A percentile compares a stretch with the other conserved stretches of the same genome.
Evolutionary conservation across 2,797 vertebrate genomes (phyloP).

Genomic region (Oophaga sylvatica): DNA sequence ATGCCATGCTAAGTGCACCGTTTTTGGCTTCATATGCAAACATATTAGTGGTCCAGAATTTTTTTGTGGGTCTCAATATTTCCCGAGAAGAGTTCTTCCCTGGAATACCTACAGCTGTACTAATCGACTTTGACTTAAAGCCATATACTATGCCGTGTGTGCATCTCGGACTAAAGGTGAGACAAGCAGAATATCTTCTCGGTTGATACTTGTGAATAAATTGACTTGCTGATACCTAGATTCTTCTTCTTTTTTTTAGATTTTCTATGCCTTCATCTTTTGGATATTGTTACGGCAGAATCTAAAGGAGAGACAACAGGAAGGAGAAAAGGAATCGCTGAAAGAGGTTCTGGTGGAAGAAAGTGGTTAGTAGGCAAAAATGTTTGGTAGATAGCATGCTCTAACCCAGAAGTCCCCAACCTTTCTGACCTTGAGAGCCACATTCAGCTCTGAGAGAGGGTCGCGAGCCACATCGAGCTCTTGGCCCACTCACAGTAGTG

Average conservation of each 20-base stretch:
- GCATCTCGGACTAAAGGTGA: slow-evolving; percentile 78
- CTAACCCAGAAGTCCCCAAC: not conserved
- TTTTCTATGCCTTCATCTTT: slow-evolving; percentile 76
- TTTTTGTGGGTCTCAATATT: slow-evolving; percentile 75
- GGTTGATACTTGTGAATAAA: not conserved
- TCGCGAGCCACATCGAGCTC: too few species aligned
- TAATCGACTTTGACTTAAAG: slow-evolving; percentile 80
- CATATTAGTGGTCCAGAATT: slow-evolving; percentile 77
- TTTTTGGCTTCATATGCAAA: slow-evolving; percentile 81
- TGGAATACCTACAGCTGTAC: slow-evolving; percentile 69
- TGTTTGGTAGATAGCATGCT: not conserved
- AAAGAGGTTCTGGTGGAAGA: slow-evolving; percentile 66
- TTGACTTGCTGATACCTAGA: not conserved
- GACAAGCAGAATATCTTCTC: not conserved
- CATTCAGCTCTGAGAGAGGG: too few species aligned
- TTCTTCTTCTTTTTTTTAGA: slow-evolving; percentile 66
- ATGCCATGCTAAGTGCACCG: slow-evolving; percentile 82
- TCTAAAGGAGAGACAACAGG: slow-evolving; percentile 69
- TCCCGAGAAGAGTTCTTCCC: slow-evolving; percentile 77
- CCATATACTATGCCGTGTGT: slow-evolving; percentile 72
- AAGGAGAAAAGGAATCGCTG: slow-evolving; percentile 64
- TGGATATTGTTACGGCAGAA: slow-evolving; percentile 82
- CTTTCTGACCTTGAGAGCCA: too few species aligned
- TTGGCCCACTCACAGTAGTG: too few species aligned
- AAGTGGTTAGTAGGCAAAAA: slow-evolving; percentile 37